Percentiles rank a stretch among this genome's conserved stretches.
phyloP scores from a whole-genome alignment of 1,140 invertebrate species.

The Macrocentrus cingulum region DNA sequence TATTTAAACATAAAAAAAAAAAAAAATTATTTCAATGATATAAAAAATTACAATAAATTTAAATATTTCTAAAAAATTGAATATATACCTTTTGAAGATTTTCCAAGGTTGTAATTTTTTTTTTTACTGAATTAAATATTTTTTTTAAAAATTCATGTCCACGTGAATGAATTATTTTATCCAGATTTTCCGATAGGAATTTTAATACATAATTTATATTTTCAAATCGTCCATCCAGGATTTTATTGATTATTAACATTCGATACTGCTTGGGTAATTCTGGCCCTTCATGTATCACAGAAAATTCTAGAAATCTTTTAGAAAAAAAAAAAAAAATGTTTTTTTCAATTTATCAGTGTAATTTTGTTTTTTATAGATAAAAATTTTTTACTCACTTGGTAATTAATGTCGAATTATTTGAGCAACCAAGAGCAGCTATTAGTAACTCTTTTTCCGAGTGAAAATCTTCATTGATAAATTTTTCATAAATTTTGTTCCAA shows the following conservation, averaged over 20 bases:
- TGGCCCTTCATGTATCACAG: conserved; percentile 16
- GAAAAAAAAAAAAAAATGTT: background rate
- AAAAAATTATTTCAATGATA: background rate
- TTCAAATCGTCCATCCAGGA: conserved; percentile 30
- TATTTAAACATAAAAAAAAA: no score
- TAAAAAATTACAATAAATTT: background rate
- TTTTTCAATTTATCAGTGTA: conserved; percentile 9
- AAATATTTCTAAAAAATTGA: conserved; percentile 11
- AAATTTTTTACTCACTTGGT: conserved; percentile 35
- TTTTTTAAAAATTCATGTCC: conserved; percentile 33
- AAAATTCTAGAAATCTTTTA: conserved; percentile 34
- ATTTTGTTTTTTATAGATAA: background rate
- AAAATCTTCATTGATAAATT: conserved; percentile 31
- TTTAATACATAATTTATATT: conserved; percentile 32
- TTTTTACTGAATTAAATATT: conserved; percentile 32
- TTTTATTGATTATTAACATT: conserved; percentile 36
- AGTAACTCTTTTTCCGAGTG: conserved; percentile 41
- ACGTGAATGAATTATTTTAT: conserved; percentile 33
- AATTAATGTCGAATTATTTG: conserved; percentile 30
- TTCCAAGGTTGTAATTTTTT: conserved; percentile 27
- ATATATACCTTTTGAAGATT: conserved; percentile 35
- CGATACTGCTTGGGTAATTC: conserved; percentile 48
- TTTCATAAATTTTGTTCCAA: conserved; percentile 35
- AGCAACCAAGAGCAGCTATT: conserved; percentile 37
- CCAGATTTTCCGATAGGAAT: conserved; percentile 34